Percentiles rank a stretch among this genome's conserved stretches.
Evolutionary conservation across 2,888 invertebrate genomes (phyloP).

Genomic region (Calameuta idolon): DNA sequence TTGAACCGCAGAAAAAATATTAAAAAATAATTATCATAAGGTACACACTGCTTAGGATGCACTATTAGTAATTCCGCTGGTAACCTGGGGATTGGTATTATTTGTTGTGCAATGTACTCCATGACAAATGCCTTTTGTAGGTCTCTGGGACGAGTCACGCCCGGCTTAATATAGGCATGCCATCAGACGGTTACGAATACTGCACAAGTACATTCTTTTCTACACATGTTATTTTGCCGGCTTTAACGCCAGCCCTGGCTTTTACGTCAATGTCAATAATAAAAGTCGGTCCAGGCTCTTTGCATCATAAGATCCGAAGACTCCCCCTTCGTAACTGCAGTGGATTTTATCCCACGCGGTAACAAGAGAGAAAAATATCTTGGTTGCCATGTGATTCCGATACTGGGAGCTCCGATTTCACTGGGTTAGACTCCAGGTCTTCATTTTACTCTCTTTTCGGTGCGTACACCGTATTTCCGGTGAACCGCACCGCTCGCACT

Average conservation of each 20-base stretch:
- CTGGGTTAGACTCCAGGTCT: not conserved
- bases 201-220: not conserved
- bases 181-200: not conserved
- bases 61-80: not conserved
- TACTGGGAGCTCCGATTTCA: not conserved
- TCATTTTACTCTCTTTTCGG: constrained; percentile 13
- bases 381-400: not conserved
- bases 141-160: not conserved
- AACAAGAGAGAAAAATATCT: not conserved
- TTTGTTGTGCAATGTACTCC: not conserved
- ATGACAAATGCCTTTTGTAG: not conserved
- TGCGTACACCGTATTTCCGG: constrained; percentile 29
- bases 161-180: not conserved
- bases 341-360: not conserved
- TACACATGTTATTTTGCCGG: not conserved
- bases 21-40: not conserved
- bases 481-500: constrained; percentile 18
- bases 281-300: not conserved
- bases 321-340: not conserved
- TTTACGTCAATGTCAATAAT: not conserved
- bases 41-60: not conserved
- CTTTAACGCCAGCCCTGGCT: not conserved
- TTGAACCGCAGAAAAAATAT: not conserved
- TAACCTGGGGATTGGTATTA: not conserved
- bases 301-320: not conserved